Evolutionary conservation across 2,797 vertebrate genomes (phyloP), one percentile per base, ranked within the genome.

Genomic region (Enteromius paludinosus): DNA sequence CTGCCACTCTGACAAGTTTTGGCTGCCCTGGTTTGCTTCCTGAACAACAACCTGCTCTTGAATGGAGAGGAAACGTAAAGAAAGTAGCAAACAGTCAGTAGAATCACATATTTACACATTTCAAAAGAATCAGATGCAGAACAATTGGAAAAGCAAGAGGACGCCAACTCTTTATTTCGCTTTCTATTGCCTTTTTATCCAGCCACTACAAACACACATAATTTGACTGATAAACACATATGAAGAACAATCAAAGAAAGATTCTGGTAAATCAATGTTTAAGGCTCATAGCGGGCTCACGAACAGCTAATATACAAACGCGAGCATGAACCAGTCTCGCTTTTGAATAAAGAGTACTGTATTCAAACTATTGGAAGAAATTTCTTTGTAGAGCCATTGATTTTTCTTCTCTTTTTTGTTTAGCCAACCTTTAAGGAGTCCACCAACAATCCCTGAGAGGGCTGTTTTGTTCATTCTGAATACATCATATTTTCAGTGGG

Each of bases 1-100:
- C 89, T 87, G 83, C 88, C 86, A 89, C 83, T 89, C 78, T 78
- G 87, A 84, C 54, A 75, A 84, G 84, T 78, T 79, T 71, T 79
- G 78, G 71, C 30, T 70, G 80, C 85, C 80, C 87, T 52, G 54
- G 64, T 89, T 89, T 86, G 85, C 83, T 62, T 90, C 85, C 83
- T 66, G 71, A 90, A 86, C 85, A 88, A 71, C 52, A 88, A 89
- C 66, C 77, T 71, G 52, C 70, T 56, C 64, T 64, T 30, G 15
- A 79, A 82, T 64, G 62, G 20, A 47, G 23, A 18, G 20, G 17
- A 69, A 69, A 83, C 25, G 10, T 23, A 72, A 75, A 47, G 38
- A 81, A 49, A 61, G 62, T 33, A 54, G 47, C 61, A 79, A 49
- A 62, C 52, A 68, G 62, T 45, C 38, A 59, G 72, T 18, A 25